Conservation (phyloP, 2,888 invertebrate genomes). For the Plebejus melissa region DNA sequence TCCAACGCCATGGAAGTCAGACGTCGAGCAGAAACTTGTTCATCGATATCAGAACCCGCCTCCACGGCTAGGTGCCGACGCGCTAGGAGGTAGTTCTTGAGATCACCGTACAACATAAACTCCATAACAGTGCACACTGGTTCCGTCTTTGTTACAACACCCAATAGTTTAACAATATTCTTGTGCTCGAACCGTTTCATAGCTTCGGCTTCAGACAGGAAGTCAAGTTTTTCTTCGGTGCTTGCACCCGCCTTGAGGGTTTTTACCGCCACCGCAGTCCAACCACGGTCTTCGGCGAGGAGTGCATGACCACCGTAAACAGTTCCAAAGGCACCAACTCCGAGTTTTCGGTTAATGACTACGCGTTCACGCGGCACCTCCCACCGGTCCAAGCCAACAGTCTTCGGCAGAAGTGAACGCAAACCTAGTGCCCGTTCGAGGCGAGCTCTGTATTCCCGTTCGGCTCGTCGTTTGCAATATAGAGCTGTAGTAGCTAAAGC, state of each 20-base stretch:
- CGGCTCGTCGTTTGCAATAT: constrained; percentile 55
- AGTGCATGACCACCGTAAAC: constrained; percentile 95
- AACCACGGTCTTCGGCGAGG: constrained; percentile 78
- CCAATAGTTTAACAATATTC: constrained; percentile 91
- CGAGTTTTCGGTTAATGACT: constrained; percentile 90
- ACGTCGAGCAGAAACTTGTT: constrained; percentile 87
- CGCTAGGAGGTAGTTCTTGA: constrained; percentile 92
- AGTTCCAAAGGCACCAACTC: constrained; percentile 94
- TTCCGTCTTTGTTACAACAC: constrained; percentile 91
- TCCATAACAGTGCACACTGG: constrained; percentile 96
- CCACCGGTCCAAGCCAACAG: constrained; percentile 87
- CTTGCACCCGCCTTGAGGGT: constrained; percentile 90
- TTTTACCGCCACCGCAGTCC: constrained; percentile 93
- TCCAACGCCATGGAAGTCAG: constrained; percentile 93
- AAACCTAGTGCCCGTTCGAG: constrained; percentile 52
- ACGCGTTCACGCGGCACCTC: constrained; percentile 91
- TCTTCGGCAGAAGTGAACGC: constrained; percentile 52
- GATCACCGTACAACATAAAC: constrained; percentile 94
- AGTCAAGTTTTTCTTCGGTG: constrained; percentile 93
- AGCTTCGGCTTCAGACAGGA: constrained; percentile 94
- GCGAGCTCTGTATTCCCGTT: constrained; percentile 53
- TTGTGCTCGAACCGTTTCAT: constrained; percentile 96
- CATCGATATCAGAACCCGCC: constrained; percentile 82
- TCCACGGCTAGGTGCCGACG: constrained; percentile 89
- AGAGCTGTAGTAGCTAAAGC: constrained; percentile 49